A percentile compares a stretch with the other conserved stretches of the same genome.
Conservation (phyloP, 2,797 vertebrate genomes). For the Acanthiza pusilla region DNA sequence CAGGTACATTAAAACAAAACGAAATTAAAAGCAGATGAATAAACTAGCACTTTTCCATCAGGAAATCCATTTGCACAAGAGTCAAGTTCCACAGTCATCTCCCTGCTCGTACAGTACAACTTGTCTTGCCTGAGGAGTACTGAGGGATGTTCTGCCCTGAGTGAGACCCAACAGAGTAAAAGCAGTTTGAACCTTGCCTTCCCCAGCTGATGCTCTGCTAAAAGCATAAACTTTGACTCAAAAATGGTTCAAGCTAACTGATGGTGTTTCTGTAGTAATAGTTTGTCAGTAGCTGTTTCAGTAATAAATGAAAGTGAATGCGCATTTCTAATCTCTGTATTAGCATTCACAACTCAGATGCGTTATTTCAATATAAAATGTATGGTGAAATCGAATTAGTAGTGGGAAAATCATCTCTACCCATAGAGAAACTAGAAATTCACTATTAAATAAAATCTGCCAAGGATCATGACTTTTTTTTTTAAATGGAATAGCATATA, state of each 20-base stretch:
- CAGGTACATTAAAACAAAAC: not conserved
- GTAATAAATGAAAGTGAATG: not conserved
- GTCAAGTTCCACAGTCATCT: not conserved
- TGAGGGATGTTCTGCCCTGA: not conserved
- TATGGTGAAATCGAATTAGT: not conserved
- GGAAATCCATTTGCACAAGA: not conserved
- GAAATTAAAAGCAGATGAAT: not conserved
- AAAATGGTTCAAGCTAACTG: not conserved
- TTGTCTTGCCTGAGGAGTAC: not conserved
- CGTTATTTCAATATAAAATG: not conserved
- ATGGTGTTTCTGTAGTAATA: not conserved
- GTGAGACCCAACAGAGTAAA: not conserved
- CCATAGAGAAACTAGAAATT: not conserved
- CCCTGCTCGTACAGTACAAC: accelerated
- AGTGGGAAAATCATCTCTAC: not conserved
- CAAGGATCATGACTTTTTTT: not conserved
- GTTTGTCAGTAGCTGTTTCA: not conserved
- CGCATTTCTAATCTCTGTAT: not conserved
- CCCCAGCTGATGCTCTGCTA: not conserved
- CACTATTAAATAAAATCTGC: not conserved
- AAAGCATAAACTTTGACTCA: not conserved
- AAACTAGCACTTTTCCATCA: not conserved
- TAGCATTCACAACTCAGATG: not conserved
- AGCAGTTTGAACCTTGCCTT: not conserved
- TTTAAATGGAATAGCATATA: conserved; percentile 32